Conservation (phyloP, 2,113 vertebrate species). For the Aviceda subcristata region DNA sequence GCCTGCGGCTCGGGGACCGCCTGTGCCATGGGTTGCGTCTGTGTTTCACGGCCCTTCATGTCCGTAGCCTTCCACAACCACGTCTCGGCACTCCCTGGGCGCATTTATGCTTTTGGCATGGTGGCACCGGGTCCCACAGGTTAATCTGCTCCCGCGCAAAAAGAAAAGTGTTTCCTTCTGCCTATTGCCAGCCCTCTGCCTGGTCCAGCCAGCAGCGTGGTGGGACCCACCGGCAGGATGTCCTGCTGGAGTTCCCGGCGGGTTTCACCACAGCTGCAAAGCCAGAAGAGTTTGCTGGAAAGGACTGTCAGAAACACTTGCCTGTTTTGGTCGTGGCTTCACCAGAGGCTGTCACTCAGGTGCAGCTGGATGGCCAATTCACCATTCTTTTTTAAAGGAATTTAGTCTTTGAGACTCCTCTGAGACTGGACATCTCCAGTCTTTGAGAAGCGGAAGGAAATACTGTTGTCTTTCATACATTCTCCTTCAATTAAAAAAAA, state of each 20-base stretch:
- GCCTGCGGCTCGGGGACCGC: background rate
- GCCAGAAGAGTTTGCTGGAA: background rate
- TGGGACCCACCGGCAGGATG: background rate
- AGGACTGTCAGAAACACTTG: background rate
- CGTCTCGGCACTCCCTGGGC: fast-evolving
- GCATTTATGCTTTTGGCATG: background rate
- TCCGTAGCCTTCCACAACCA: background rate
- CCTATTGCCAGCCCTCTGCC: background rate
- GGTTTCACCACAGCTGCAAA: background rate
- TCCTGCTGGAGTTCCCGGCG: background rate
- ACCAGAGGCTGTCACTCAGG: background rate
- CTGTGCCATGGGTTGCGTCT: background rate
- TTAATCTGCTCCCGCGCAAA: background rate
- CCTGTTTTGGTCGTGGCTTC: background rate
- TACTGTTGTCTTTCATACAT: background rate
- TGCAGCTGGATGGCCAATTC: background rate
- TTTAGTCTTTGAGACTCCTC: too few relatives aligned
- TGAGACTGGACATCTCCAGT: too few relatives aligned
- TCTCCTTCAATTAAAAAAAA: background rate
- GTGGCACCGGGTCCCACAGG: background rate
- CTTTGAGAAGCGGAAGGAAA: background rate
- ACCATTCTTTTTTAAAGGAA: background rate
- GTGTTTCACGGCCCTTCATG: background rate
- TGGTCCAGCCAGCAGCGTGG: background rate
- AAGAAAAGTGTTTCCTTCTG: background rate